These are phyloP conservation scores for Rhopilema esculentum DNA, from an alignment of 30 jellyfish, hydroid and myxozoan genomes.

Conservation along the genomic window DNA sequence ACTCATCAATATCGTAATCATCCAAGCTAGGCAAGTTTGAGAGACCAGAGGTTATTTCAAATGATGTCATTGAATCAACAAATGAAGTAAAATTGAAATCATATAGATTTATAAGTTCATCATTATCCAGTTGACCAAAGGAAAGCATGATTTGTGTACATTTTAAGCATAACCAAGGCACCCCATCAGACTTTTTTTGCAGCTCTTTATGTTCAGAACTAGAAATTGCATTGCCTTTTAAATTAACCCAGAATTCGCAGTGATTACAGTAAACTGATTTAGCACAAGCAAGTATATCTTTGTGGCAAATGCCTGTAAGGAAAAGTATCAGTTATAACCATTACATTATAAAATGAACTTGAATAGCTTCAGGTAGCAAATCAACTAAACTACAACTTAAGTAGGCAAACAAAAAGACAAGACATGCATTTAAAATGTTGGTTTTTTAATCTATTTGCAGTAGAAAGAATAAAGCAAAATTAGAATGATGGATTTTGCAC, in stretches of 20 bases:
- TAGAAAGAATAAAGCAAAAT: too few species aligned
- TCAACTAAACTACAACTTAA: too few species aligned
- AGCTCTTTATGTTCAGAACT: conserved; percentile 18
- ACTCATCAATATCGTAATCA: conserved; percentile 52
- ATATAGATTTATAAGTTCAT: neutral
- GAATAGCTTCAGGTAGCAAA: too few species aligned
- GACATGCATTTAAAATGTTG: too few species aligned
- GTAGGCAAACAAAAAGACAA: too few species aligned
- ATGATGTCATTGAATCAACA: conserved; percentile 29
- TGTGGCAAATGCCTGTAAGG: conserved; percentile 37
- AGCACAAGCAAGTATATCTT: conserved; percentile 2
- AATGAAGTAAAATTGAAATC: conserved; percentile 20
- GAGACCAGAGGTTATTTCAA: conserved; percentile 32
- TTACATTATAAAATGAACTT: too few species aligned
- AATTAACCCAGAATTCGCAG: conserved; percentile 22
- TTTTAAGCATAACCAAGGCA: conserved; percentile 23
- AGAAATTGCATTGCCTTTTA: conserved; percentile 30
- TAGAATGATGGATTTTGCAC: too few species aligned
- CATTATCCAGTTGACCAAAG: conserved; percentile 40
- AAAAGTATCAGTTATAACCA: neutral
- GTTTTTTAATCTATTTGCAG: too few species aligned
- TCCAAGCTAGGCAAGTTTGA: conserved; percentile 34
- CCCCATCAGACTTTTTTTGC: neutral
- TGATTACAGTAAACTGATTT: too few species aligned
- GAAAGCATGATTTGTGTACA: conserved; percentile 20